Evolutionary conservation across 2,113 vertebrate genomes (phyloP).

Genomic region (Tragelaphus buxtoni): DNA sequence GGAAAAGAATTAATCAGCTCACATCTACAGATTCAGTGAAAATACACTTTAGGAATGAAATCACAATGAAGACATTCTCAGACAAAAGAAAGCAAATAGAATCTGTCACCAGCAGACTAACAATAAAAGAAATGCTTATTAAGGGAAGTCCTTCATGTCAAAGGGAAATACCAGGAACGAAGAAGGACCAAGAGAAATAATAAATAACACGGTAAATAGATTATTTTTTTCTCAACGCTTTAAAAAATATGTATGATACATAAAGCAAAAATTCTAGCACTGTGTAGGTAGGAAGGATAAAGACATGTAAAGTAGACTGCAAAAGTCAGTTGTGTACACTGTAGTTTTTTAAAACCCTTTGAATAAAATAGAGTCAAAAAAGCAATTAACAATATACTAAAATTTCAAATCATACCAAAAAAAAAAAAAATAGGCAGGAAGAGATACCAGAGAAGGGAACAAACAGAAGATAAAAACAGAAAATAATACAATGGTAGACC

Average conservation of each 20-base stretch:
- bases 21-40: background rate
- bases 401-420: background rate
- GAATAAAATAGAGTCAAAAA: background rate
- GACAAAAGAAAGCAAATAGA: background rate
- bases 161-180: background rate
- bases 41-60: background rate
- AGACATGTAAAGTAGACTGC: background rate
- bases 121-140: background rate
- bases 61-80: constrained; percentile 2
- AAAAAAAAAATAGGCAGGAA: background rate
- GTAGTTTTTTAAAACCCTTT: background rate
- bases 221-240: background rate
- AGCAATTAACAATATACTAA: background rate
- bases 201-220: background rate
- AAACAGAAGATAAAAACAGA: background rate
- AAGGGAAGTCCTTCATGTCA: background rate
- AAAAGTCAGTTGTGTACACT: background rate
- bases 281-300: background rate
- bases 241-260: background rate
- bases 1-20: background rate
- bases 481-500: background rate
- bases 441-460: background rate
- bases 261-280: background rate
- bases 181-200: background rate
- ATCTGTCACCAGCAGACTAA: background rate